Conservation (phyloP, 92 coral and sea anemone genomes). For the Palythoa grandis region DNA sequence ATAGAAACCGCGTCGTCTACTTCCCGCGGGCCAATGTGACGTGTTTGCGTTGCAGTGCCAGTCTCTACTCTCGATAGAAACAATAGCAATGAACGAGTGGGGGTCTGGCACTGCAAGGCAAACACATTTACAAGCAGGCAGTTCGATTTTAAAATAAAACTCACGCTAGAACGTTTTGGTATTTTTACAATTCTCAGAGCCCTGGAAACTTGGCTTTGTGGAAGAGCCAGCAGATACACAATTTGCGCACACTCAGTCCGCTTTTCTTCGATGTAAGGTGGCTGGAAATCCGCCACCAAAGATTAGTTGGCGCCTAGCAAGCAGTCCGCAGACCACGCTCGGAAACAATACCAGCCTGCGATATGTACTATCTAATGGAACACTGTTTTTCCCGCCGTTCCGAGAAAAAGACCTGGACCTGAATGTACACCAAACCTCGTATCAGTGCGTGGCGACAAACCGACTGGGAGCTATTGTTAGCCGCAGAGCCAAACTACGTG, state of each 20-base stretch:
- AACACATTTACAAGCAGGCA: no score
- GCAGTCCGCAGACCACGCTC: slow-evolving; percentile 45
- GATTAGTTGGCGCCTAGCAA: slow-evolving; percentile 76
- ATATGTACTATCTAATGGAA: slow-evolving; percentile 80
- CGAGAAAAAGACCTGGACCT: slow-evolving; percentile 58
- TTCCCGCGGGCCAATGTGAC: no score
- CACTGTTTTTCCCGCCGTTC: slow-evolving; percentile 92
- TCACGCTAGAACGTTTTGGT: background rate
- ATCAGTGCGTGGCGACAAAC: slow-evolving; percentile 86
- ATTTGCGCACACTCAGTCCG: slow-evolving; percentile 91
- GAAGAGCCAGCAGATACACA: slow-evolving; percentile 94
- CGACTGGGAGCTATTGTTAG: slow-evolving; percentile 75
- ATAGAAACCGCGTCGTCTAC: no score
- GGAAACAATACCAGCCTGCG: slow-evolving; percentile 79
- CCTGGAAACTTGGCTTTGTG: slow-evolving; percentile 80
- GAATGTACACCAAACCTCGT: slow-evolving; percentile 77
- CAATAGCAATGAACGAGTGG: no score
- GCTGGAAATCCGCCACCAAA: slow-evolving; percentile 71
- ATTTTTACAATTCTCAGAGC: slow-evolving; percentile 52
- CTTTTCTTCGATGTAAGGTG: slow-evolving; percentile 78
- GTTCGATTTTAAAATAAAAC: no score
- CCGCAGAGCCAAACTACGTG: slow-evolving; percentile 79
- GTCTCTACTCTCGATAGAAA: no score
- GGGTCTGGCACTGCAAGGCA: no score
- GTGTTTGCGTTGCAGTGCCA: no score